Conservation (phyloP, 2,888 invertebrate genomes). For the Temnothorax ravouxi region DNA sequence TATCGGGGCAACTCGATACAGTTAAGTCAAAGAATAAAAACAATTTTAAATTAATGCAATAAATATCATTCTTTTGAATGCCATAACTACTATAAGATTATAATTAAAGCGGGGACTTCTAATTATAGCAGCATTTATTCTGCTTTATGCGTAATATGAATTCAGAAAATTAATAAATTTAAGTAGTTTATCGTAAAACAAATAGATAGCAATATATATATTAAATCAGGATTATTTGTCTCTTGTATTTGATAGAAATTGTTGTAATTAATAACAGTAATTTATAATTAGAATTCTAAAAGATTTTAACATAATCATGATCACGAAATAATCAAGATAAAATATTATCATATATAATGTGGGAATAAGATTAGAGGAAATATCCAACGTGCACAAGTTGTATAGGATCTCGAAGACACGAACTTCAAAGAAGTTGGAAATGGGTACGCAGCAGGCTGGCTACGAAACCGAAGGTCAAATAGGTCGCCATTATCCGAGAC, state of each 20-base stretch:
- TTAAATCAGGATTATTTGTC: background rate
- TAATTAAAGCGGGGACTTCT: background rate
- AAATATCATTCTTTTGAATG: background rate
- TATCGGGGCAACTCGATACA: conserved; percentile 3
- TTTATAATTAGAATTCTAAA: background rate
- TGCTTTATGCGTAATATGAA: background rate
- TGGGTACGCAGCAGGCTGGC: conserved; percentile 56
- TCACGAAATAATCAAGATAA: background rate
- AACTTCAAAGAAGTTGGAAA: conserved; percentile 63
- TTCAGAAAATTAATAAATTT: background rate
- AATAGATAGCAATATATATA: background rate
- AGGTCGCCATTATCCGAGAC: conserved; percentile 74
- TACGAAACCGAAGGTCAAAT: conserved; percentile 76
- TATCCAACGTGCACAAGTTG: background rate
- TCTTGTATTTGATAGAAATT: background rate
- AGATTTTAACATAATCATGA: background rate
- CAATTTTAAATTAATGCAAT: conserved; percentile 3
- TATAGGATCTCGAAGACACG: conserved; percentile 15
- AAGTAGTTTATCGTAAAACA: background rate
- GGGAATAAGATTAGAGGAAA: background rate
- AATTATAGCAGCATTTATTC: background rate
- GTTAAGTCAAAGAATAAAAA: background rate
- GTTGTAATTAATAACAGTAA: background rate
- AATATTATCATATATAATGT: background rate
- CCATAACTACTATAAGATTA: background rate